Conservation (phyloP, 2,888 invertebrate genomes). For the Psylliodes chrysocephalus region DNA sequence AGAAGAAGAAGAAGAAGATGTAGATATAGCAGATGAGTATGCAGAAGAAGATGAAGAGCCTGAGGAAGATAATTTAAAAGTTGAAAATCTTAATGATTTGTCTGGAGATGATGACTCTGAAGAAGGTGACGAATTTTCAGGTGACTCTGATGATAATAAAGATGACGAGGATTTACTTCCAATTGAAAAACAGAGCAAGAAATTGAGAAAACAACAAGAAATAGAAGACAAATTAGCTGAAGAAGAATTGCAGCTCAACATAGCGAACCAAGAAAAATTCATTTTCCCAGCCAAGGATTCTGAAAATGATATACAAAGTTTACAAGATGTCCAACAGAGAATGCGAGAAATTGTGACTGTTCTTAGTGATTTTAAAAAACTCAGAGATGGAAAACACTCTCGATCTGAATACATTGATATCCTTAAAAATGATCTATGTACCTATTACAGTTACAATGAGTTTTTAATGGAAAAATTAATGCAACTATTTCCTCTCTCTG, state of each 20-base stretch:
- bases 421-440: constrained; percentile 85
- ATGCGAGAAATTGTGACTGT: constrained; percentile 87
- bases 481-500: constrained; percentile 87
- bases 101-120: constrained; percentile 59
- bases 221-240: constrained; percentile 78
- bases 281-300: constrained; percentile 83
- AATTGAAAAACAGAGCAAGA: constrained; percentile 85
- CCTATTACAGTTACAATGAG: constrained; percentile 97
- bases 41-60: constrained; percentile 17
- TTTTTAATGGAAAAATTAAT: constrained; percentile 93
- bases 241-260: constrained; percentile 84
- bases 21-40: constrained; percentile 54
- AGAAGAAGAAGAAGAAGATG: constrained; percentile 53
- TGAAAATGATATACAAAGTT: constrained; percentile 74
- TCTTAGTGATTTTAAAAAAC: constrained; percentile 79
- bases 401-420: constrained; percentile 85
- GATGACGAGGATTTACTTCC: constrained; percentile 80
- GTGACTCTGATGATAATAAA: constrained; percentile 56
- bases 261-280: constrained; percentile 80
- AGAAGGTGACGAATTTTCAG: constrained; percentile 50
- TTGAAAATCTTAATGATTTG: constrained; percentile 54
- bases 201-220: constrained; percentile 78
- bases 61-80: constrained; percentile 38
- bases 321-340: constrained; percentile 88
- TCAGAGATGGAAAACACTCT: constrained; percentile 75